Evolutionary conservation across 2,888 invertebrate genomes (phyloP).

Genomic region (Pristionchus arcanus): DNA sequence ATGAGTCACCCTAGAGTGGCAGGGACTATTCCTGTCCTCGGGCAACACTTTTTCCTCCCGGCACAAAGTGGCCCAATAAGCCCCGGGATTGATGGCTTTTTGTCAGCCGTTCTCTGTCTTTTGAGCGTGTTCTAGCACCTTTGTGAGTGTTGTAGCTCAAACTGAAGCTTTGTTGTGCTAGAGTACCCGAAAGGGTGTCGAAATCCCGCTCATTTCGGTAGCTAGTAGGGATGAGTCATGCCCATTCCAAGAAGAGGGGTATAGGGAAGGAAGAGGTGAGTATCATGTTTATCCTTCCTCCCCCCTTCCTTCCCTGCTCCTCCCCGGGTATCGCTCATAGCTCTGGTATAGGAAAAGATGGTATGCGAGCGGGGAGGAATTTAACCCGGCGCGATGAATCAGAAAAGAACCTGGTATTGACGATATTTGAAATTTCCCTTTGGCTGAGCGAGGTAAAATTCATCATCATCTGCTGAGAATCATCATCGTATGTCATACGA

Average conservation of each 20-base stretch:
- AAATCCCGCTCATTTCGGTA: constrained; percentile 32
- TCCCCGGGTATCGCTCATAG: neutral
- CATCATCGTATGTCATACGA: constrained; percentile 31
- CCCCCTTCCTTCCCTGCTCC: too few species aligned
- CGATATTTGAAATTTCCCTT: constrained; percentile 16
- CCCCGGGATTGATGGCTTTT: neutral
- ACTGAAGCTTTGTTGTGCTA: neutral
- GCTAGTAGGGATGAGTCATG: neutral
- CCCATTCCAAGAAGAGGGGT: constrained; percentile 8
- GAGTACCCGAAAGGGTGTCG: neutral
- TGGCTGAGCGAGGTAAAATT: neutral
- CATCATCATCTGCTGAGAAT: neutral
- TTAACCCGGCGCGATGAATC: neutral
- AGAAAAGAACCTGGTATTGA: neutral
- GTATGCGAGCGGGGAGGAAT: constrained; percentile 22
- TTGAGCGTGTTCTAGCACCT: neutral
- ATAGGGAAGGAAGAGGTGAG: neutral
- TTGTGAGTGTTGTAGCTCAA: neutral
- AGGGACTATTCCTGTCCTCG: constrained; percentile 8
- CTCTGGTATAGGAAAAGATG: neutral
- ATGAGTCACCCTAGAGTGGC: neutral
- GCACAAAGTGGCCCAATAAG: neutral
- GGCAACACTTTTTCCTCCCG: neutral
- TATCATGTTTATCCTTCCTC: constrained; percentile 42
- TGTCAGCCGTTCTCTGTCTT: neutral